Evolutionary conservation across 1,140 invertebrate genomes (phyloP).

Genomic region (Chironomus striatipennis): DNA sequence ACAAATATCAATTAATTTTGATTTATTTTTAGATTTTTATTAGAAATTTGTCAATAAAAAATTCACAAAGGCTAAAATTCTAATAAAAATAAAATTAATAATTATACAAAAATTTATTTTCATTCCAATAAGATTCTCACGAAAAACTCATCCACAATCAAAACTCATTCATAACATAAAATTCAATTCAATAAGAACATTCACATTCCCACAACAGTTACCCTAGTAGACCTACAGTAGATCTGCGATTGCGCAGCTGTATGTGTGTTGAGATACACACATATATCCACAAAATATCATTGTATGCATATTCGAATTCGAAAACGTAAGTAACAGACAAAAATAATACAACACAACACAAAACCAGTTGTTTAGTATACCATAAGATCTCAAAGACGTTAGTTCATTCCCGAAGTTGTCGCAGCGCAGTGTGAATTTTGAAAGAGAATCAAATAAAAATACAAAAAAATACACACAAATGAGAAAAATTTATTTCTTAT

Average conservation of each 20-base stretch:
- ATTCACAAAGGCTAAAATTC: too few species aligned
- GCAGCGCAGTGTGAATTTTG: neutral
- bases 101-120: too few species aligned
- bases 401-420: constrained; percentile 16
- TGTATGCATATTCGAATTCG: neutral
- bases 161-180: too few species aligned
- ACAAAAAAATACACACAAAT: neutral
- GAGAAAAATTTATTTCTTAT: neutral
- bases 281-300: neutral
- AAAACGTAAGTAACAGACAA: neutral
- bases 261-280: neutral
- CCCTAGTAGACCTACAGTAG: constrained; percentile 10
- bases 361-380: constrained; percentile 23
- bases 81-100: too few species aligned
- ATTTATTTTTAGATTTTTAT: too few species aligned
- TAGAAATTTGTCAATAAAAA: too few species aligned
- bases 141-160: too few species aligned
- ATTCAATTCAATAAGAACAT: too few species aligned
- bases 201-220: neutral
- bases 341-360: constrained; percentile 1
- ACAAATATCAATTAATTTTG: too few species aligned
- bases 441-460: neutral
- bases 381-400: constrained; percentile 14
- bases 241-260: neutral
- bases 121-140: too few species aligned